Evolutionary conservation across 2,888 invertebrate genomes (phyloP), one percentile per base, ranked within the genome.

Genomic region (Tipula helvola): DNA sequence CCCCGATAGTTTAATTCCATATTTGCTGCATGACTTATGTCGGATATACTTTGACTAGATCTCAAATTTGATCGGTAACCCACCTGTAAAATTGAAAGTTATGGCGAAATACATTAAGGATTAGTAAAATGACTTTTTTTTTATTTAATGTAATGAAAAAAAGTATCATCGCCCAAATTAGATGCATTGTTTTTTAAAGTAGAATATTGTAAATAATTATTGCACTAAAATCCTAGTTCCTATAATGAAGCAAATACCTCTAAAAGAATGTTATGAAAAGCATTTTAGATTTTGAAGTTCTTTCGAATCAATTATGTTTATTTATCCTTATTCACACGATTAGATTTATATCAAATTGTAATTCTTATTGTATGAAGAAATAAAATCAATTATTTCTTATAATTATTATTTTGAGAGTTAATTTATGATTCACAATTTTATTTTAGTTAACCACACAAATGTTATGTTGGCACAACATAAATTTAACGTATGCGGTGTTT

Each of bases 21-120:
- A 88, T 90, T 91, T 28, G 91, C 92, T 0, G 93, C 94, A 90
- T 96, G 95, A 88, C 96, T 96, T 39, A 97, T 93, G 90, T 97
- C 97, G 88, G 95, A 95, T 87, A 96, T 97, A 87, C 97, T 97
- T 90, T 97, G 97, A 90, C 97, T 97, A 89, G 95, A 94, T 90
- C 96, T 96, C 87, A 97, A 92, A 88, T 94, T 96, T 71, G 96
- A 96, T 88, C 95, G 93, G 91, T 95, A 95, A 87, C 96, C 96
- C 89, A 96, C 95, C 96, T 96, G 90, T 87, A 89, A 89, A 88
- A 86, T 71, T 28, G 28, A 28, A 71, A 28, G 10, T 71, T 85
- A 12, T 71, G 71, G 71, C 71, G 10, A 28, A 71, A 28, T 71
- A 10, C 28, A 71, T 71, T 71, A 52, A 7, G 71, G 71, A 71